Conservation (phyloP, 2,113 vertebrate genomes). For the Nothoprocta perdicaria region DNA sequence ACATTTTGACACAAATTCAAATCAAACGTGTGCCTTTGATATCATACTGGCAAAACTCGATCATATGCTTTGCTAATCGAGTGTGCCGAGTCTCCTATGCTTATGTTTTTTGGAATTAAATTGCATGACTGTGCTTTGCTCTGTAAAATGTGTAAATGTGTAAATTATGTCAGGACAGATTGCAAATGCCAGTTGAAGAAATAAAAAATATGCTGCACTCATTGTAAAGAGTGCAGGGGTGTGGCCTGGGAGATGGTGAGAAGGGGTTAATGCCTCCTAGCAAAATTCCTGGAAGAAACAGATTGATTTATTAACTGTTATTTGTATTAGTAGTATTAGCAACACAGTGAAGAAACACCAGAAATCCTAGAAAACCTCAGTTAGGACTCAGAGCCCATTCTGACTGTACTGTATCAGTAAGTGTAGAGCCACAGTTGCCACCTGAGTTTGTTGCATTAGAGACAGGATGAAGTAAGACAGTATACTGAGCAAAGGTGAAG, state of each 20-base stretch:
- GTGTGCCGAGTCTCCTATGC: slow-evolving; percentile 73
- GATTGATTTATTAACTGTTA: slow-evolving; percentile 72
- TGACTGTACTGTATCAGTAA: neutral
- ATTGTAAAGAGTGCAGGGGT: slow-evolving; percentile 71
- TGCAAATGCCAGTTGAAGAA: slow-evolving; percentile 80
- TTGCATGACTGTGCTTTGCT: slow-evolving; percentile 80
- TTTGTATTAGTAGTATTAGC: slow-evolving; percentile 65
- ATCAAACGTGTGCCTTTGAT: slow-evolving; percentile 60
- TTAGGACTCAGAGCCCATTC: neutral
- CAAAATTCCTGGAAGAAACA: slow-evolving; percentile 43
- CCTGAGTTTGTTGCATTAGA: neutral
- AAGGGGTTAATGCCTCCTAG: slow-evolving; percentile 66
- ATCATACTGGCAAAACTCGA: slow-evolving; percentile 64
- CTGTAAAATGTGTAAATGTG: slow-evolving; percentile 84
- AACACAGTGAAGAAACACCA: slow-evolving; percentile 33
- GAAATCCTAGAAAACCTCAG: slow-evolving; percentile 22
- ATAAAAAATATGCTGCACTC: slow-evolving; percentile 80
- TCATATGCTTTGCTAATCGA: slow-evolving; percentile 73
- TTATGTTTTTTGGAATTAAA: slow-evolving; percentile 85
- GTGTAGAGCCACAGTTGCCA: neutral
- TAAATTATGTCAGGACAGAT: slow-evolving; percentile 85
- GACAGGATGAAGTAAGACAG: neutral
- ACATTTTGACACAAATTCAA: slow-evolving; percentile 62
- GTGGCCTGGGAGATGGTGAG: slow-evolving; percentile 70
- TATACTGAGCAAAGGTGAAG: neutral